Conservation (phyloP, 2,113 vertebrate species). For the Podarcis raffonei region DNA sequence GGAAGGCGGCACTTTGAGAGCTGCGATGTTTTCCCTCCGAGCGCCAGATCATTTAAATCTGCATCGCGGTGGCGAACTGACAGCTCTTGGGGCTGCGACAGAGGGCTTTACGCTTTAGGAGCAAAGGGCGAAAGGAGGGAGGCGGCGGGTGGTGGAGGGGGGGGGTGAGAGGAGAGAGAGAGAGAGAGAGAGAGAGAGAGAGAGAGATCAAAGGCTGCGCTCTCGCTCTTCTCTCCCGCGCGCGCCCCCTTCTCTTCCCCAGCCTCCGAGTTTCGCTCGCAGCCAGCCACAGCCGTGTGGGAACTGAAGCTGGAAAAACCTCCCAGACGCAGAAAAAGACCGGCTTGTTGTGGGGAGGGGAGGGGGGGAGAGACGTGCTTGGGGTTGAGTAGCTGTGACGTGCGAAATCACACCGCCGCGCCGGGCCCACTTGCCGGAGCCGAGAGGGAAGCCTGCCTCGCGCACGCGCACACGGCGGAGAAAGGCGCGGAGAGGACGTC, state of each 20-base stretch:
- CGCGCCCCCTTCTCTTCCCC: slow-evolving; percentile 25
- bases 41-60: slow-evolving; percentile 37
- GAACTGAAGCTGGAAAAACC: slow-evolving; percentile 44
- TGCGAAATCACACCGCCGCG: background rate
- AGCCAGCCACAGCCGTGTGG: slow-evolving; percentile 48
- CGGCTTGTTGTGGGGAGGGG: slow-evolving; percentile 14
- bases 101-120: slow-evolving; percentile 2
- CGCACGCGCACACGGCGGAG: background rate
- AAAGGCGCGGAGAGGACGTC: accelerated
- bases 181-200: slow-evolving; percentile 19
- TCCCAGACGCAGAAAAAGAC: slow-evolving; percentile 39
- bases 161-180: background rate
- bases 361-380: slow-evolving; percentile 43
- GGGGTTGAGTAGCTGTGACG: slow-evolving; percentile 53
- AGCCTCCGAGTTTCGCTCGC: slow-evolving; percentile 39
- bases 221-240: background rate
- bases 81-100: slow-evolving; percentile 55
- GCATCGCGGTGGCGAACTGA: slow-evolving; percentile 47
- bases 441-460: background rate
- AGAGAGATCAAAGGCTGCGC: slow-evolving; percentile 39
- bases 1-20: slow-evolving; percentile 45
- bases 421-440: background rate
- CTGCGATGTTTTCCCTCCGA: slow-evolving; percentile 27
- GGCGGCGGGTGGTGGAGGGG: background rate
- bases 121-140: background rate